Evolutionary conservation across 2,888 invertebrate genomes (phyloP).

Genomic region (Meiosimyza decipiens): DNA sequence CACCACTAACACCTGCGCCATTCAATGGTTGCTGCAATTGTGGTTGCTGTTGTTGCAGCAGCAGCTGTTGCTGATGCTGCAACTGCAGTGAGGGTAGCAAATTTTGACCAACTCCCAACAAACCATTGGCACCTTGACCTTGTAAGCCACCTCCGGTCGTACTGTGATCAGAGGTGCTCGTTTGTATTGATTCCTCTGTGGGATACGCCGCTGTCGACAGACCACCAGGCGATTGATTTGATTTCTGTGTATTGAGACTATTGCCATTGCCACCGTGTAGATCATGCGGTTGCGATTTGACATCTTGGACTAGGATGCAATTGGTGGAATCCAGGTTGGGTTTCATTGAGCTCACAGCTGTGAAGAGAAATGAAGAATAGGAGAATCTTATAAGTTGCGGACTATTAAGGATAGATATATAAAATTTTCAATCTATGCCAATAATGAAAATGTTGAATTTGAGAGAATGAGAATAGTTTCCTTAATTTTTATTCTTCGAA

Average conservation of each 20-base stretch:
- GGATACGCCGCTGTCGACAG: constrained; percentile 73
- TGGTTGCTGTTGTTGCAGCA: constrained; percentile 70
- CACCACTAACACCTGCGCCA: constrained; percentile 41
- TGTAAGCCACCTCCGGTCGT: constrained; percentile 64
- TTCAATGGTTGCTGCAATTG: constrained; percentile 48
- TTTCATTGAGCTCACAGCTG: constrained; percentile 92
- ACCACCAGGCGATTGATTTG: constrained; percentile 50
- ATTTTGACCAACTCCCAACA: constrained; percentile 47
- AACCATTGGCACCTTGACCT: constrained; percentile 38
- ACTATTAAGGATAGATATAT: no score
- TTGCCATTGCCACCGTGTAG: constrained; percentile 73
- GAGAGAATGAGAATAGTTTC: no score
- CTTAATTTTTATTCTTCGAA: no score
- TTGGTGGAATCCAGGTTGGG: constrained; percentile 88
- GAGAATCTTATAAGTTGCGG: background rate
- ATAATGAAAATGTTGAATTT: no score
- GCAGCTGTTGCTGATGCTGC: constrained; percentile 70
- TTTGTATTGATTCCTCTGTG: constrained; percentile 81
- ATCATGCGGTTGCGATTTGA: constrained; percentile 83
- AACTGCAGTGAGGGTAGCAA: constrained; percentile 61
- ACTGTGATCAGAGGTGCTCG: constrained; percentile 77
- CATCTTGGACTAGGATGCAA: constrained; percentile 87
- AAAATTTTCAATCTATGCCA: no score
- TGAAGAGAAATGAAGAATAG: constrained; percentile 65
- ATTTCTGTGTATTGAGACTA: constrained; percentile 39